Evolutionary conservation across 2,113 vertebrate genomes (phyloP), one percentile per base, ranked within the genome.

Genomic region (Amphiprion percula): DNA sequence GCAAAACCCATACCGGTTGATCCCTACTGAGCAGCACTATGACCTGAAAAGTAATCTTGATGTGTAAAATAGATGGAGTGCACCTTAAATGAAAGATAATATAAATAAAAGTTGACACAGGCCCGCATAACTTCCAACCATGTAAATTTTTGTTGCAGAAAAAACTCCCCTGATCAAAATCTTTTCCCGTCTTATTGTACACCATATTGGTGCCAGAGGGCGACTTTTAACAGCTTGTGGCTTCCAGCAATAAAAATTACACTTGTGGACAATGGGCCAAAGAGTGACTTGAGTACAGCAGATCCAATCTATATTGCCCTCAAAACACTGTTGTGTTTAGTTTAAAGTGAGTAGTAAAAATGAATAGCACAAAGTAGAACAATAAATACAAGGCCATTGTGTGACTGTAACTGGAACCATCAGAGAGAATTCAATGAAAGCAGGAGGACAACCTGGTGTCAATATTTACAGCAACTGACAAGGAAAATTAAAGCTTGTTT

Each of bases 211-310:
- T 77, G 47, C 59, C 72, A 65, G 67, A 81, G 50, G 71, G 55
- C 10, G 49, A 68, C 28, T 17, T 69, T 74, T 30, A 59, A 84
- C 91, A 90, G 83, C 83, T 85, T 88, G 69, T 49, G 63, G 77
- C 83, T 81, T 17, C 16, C 19, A 77, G 82, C 79, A 49, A 74
- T 70, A 52, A 76, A 58, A 71, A 8, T 15, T 50, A 74, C 61
- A 49, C 68, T 74, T 59, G 21, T 79, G 44, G 66, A 67, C 59
- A 85, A 44, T 54, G 58, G 56, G 52, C 54, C 75, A 44, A 28
- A 49, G 62, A 52, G 15, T 37, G 60, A 50, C 72, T 80, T 37
- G 9, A 68, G 37, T 0, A 49, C 14, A 77, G 52, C 17, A 44
- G 24, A 70, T 19, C 85, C 30, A 52, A 58, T 86, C 23, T 83